Evolutionary conservation across 2,888 invertebrate species (phyloP).

Genomic region (Leptopilina syphax): DNA sequence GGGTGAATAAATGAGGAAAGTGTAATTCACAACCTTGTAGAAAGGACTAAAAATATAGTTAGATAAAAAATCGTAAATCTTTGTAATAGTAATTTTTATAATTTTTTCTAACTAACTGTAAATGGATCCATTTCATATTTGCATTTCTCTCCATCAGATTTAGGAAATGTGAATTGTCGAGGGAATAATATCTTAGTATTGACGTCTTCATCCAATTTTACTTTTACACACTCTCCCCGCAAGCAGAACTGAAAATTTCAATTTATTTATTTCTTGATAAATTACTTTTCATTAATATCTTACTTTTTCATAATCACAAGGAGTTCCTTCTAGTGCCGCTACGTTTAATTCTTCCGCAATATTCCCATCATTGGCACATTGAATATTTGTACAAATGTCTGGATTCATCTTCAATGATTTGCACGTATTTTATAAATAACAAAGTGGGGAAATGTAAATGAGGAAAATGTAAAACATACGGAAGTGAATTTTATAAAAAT

Average conservation of each 20-base stretch:
- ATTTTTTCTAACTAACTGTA: too few relatives aligned
- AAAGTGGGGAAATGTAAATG: too few relatives aligned
- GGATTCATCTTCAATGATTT: background rate
- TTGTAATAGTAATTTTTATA: too few relatives aligned
- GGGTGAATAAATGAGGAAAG: too few relatives aligned
- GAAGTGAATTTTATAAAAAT: background rate
- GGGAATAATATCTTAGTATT: too few relatives aligned
- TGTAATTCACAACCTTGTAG: too few relatives aligned
- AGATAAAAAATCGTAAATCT: too few relatives aligned
- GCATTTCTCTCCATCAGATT: too few relatives aligned
- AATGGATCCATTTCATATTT: too few relatives aligned
- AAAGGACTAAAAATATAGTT: too few relatives aligned
- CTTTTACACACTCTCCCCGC: background rate
- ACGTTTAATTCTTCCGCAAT: background rate
- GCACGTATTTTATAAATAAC: too few relatives aligned
- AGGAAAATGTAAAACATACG: background rate
- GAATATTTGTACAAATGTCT: background rate
- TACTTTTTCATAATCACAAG: background rate
- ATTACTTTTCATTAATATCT: background rate
- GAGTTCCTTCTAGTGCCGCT: background rate
- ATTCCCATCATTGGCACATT: background rate
- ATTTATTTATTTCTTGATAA: background rate
- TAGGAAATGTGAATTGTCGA: too few relatives aligned
- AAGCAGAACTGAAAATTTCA: background rate
- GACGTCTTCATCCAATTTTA: background rate